These are phyloP conservation scores for Coracopsis vasa DNA, from an alignment of 2,113 vertebrate genomes.

Conservation along the genomic window DNA sequence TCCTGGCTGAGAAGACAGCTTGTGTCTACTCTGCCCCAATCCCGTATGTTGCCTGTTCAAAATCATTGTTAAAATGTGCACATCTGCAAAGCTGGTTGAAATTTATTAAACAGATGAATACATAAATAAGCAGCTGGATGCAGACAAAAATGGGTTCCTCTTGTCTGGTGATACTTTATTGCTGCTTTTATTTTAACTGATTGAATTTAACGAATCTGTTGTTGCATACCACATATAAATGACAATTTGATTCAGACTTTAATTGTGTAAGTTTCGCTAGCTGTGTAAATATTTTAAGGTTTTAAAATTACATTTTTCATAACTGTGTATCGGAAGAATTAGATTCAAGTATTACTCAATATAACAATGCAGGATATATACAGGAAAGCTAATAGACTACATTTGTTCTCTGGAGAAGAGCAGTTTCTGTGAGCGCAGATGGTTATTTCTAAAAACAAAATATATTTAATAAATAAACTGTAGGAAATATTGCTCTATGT, in stretches of 20 bases:
- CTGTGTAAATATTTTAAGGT: conserved; percentile 43
- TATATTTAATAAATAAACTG: conserved; percentile 9
- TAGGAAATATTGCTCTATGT: background rate
- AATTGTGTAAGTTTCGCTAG: conserved; percentile 8
- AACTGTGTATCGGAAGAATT: conserved; percentile 15
- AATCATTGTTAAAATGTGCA: background rate
- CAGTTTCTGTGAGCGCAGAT: background rate
- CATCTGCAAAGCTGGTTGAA: background rate
- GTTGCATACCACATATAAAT: background rate
- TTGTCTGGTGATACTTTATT: conserved; percentile 20
- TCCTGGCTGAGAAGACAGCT: background rate
- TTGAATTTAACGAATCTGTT: background rate
- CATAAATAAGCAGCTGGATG: conserved; percentile 26
- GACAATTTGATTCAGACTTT: conserved; percentile 16
- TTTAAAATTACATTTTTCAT: conserved; percentile 46
- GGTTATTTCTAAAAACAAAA: background rate
- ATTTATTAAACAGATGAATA: background rate
- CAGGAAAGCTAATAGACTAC: conserved; percentile 29
- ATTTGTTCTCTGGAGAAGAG: conserved; percentile 6
- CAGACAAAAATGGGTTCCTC: background rate
- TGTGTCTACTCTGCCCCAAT: background rate
- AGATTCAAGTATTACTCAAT: conserved; percentile 13
- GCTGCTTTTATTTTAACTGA: conserved; percentile 9
- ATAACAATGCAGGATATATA: background rate
- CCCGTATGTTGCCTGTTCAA: background rate